These are phyloP conservation scores for Rhincodon typus DNA, from an alignment of 2,797 vertebrate genomes.

Conservation along the genomic window DNA sequence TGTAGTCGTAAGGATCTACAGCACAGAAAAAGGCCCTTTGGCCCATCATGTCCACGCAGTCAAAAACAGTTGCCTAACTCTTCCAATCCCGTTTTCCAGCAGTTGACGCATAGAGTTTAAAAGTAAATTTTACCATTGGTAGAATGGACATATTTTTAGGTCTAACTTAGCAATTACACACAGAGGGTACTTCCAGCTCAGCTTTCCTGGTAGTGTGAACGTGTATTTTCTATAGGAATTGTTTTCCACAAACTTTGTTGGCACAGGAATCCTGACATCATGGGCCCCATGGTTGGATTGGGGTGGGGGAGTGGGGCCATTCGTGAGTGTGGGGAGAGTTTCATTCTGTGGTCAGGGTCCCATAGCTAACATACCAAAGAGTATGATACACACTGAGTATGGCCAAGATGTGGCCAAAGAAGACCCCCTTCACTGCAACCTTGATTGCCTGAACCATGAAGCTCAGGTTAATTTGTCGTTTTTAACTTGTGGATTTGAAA, in stretches of 20 bases:
- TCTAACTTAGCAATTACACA: background rate
- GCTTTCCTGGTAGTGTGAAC: background rate
- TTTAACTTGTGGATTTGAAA: background rate
- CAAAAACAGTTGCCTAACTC: too few relatives aligned
- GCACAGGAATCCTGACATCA: too few relatives aligned
- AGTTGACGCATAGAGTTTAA: background rate
- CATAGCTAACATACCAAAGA: too few relatives aligned
- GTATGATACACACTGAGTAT: background rate
- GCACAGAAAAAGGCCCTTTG: background rate
- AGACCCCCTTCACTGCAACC: background rate
- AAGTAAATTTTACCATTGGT: background rate
- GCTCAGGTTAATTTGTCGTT: background rate
- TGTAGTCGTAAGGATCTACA: background rate
- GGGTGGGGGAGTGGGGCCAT: too few relatives aligned
- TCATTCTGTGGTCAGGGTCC: too few relatives aligned
- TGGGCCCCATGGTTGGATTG: too few relatives aligned
- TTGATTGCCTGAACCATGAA: background rate
- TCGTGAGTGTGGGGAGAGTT: too few relatives aligned
- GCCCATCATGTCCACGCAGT: too few relatives aligned
- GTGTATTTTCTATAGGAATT: background rate
- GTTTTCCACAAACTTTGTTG: background rate
- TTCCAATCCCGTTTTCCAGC: too few relatives aligned
- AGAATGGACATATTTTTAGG: background rate
- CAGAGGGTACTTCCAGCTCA: background rate
- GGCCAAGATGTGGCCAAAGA: background rate